Evolutionary conservation across 2,113 vertebrate genomes (phyloP), one percentile per base, ranked within the genome.

Genomic region (Opisthocomus hoazin): DNA sequence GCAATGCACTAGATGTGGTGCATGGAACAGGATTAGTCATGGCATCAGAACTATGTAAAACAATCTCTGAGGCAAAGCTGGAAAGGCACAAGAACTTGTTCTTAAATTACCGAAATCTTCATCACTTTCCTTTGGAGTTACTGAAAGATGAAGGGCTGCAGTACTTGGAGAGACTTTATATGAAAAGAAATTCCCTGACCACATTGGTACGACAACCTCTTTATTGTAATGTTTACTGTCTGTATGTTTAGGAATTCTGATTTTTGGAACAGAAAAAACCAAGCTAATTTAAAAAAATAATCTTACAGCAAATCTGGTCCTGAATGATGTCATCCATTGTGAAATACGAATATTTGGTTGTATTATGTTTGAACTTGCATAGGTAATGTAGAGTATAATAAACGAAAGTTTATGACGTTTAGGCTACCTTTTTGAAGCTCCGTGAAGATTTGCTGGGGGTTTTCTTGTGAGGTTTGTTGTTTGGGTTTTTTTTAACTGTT

Each of bases 61-160:
- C 98, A 22, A 99, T 99, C 94, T 98, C 98, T 91, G 98, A 99
- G 97, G 99, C 99, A 93, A 99, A 99, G 95, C 98, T 99, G 96
- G 99, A 99, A 97, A 99, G 98, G 91, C 99, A 99, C 98, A 99
- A 99, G 98, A 99, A 99, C 93, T 98, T 99, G 87, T 99, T 99
- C 96, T 97, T 99, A 34, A 99, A 99, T 96, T 99, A 99, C 83
- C 98, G 98, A 94, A 99, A 99, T 96, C 98, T 99, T 22, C 98
- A 98, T 70, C 98, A 98, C 78, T 99, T 99, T 90, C 99, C 99
- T 8, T 66, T 98, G 43, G 99, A 99, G 85, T 94, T 99, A 61
- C 97, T 99, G 90, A 99, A 98, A 71, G 99, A 99, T 96, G 99
- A 99, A 91, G 99, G 99, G 26, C 98, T 99, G 79, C 99, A 99